These are phyloP conservation scores for Actinia equina DNA, from an alignment of 64 coral and sea anemone species.

Conservation along the genomic window DNA sequence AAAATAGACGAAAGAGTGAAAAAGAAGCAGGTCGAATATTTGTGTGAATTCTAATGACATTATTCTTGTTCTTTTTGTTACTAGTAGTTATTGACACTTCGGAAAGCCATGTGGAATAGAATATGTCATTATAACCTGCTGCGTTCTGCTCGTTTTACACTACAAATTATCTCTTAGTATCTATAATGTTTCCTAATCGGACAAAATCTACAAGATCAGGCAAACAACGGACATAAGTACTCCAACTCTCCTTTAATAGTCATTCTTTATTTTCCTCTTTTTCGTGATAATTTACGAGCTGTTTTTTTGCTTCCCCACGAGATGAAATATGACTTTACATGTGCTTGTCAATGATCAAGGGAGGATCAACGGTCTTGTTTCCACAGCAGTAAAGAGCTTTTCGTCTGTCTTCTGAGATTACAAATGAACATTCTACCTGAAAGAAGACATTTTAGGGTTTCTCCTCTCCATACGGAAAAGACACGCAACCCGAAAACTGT, in stretches of 20 bases:
- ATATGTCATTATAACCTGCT: constrained; percentile 10
- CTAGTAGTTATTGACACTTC: constrained; percentile 3
- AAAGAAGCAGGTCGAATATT: not conserved
- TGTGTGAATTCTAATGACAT: not conserved
- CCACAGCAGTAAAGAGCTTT: not conserved
- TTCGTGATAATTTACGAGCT: not conserved
- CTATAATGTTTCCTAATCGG: constrained; percentile 15
- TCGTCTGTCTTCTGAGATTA: not conserved
- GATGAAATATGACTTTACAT: not conserved
- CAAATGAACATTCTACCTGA: not conserved
- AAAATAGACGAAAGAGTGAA: not conserved
- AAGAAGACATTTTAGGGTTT: not conserved
- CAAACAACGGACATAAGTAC: constrained; percentile 6
- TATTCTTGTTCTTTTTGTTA: not conserved
- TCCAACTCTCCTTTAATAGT: not conserved
- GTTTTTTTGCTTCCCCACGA: not conserved
- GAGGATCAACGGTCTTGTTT: not conserved
- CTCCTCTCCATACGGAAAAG: not conserved
- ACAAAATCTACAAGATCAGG: not conserved
- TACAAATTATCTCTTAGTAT: not conserved
- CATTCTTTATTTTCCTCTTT: not conserved
- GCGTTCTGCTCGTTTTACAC: not conserved
- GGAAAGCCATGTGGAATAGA: constrained; percentile 7
- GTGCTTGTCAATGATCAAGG: not conserved
- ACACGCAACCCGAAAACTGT: not conserved